A percentile compares a stretch with the other conserved stretches of the same genome.
Evolutionary conservation across 1,140 invertebrate species (phyloP).

Genomic region (Drosophila pandora): DNA sequence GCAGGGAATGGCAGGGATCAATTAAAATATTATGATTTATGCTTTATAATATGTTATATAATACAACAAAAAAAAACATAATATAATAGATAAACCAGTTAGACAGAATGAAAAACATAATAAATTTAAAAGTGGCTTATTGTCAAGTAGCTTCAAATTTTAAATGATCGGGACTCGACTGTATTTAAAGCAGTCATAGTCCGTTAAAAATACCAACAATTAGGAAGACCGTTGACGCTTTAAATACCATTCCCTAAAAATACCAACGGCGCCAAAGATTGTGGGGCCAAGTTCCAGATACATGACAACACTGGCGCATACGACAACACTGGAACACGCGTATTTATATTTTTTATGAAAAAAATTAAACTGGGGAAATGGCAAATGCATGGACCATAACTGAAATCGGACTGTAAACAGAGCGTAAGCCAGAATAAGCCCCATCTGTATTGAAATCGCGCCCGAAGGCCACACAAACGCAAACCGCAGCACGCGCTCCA

Average conservation of each 20-base stretch:
- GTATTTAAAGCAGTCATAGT: too few relatives aligned
- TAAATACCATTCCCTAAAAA: too few relatives aligned
- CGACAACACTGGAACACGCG: background rate
- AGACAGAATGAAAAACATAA: background rate
- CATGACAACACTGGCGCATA: background rate
- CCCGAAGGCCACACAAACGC: constrained; percentile 9
- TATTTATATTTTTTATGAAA: constrained; percentile 1
- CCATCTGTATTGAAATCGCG: constrained; percentile 3
- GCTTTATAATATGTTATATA: background rate
- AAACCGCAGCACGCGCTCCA: constrained; percentile 33
- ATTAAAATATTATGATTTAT: background rate
- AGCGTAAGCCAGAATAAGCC: background rate
- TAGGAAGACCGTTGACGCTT: too few relatives aligned
- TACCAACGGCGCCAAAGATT: too few relatives aligned
- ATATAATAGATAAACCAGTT: background rate
- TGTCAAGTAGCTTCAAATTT: too few relatives aligned
- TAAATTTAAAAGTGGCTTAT: background rate
- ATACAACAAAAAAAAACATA: background rate
- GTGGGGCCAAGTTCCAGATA: background rate
- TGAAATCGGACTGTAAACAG: background rate
- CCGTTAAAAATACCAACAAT: too few relatives aligned
- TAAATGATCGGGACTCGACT: too few relatives aligned
- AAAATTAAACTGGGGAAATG: background rate
- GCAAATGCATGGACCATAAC: background rate
- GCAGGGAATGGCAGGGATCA: background rate